Evolutionary conservation across 2,888 invertebrate genomes (phyloP).

Genomic region (Matsumyia berberina): DNA sequence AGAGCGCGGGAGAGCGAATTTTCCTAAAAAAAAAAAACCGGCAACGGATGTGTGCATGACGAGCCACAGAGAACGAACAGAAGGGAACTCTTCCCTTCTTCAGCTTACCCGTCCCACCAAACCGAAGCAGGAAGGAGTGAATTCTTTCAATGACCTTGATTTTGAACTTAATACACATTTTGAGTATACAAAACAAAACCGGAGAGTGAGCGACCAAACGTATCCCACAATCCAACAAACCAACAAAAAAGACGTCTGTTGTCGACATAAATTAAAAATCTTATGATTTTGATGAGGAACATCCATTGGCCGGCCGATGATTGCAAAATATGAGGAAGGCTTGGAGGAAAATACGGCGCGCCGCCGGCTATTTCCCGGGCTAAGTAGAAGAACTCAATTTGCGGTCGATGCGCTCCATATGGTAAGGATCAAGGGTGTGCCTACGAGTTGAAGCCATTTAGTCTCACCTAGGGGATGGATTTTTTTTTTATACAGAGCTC

Average conservation of each 20-base stretch:
- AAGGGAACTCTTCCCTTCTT: conserved; percentile 12
- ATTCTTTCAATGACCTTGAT: conserved; percentile 66
- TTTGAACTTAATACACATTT: conserved; percentile 65
- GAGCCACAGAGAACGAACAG: neutral
- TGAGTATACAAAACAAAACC: conserved; percentile 36
- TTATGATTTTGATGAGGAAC: conserved; percentile 71
- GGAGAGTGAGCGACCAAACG: neutral
- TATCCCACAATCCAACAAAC: neutral
- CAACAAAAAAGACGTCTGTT: conserved; percentile 43
- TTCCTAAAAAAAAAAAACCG: conserved; percentile 4
- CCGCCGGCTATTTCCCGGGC: neutral
- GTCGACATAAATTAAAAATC: conserved; percentile 65
- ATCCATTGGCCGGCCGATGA: conserved; percentile 62
- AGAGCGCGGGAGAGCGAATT: conserved; percentile 20
- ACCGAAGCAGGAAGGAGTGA: conserved; percentile 13
- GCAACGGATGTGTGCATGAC: conserved; percentile 49
- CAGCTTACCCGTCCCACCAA: neutral
- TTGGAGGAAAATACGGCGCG: neutral
- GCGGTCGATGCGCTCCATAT: conserved; percentile 40
- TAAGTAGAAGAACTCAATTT: conserved; percentile 22
- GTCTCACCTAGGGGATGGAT: conserved; percentile 60
- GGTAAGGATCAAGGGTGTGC: conserved; percentile 53
- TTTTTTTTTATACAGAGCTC: conserved; percentile 1
- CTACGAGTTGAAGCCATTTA: conserved; percentile 57
- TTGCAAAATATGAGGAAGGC: conserved; percentile 53